Evolutionary conservation across 1,140 invertebrate genomes (phyloP).

Genomic region (Papilio polyxenes): DNA sequence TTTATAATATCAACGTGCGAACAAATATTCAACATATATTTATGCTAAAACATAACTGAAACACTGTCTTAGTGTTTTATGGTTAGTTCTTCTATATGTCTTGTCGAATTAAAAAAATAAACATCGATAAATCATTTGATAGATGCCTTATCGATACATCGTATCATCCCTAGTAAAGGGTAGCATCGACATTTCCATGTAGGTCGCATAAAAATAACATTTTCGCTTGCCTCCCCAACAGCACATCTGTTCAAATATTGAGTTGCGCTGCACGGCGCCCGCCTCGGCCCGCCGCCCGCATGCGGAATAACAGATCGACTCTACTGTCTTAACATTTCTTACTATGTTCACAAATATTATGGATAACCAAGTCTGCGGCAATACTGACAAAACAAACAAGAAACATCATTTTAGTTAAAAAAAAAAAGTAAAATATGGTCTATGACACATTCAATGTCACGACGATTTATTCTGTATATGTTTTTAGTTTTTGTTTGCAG

Average conservation of each 20-base stretch:
- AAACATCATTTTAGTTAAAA: background rate
- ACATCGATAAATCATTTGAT: constrained; percentile 11
- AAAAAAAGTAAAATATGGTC: background rate
- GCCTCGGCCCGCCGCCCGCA: constrained; percentile 41
- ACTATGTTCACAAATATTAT: constrained; percentile 16
- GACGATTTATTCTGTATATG: too few species aligned
- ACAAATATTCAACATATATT: too few species aligned
- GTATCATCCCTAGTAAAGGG: constrained; percentile 47
- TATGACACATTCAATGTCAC: too few species aligned
- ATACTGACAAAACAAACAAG: constrained; percentile 9
- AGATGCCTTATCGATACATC: constrained; percentile 37
- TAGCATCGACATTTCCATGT: constrained; percentile 63
- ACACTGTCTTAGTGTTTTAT: too few species aligned
- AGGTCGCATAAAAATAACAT: constrained; percentile 73
- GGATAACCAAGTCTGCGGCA: background rate
- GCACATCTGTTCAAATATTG: constrained; percentile 72
- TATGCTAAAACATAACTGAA: too few species aligned
- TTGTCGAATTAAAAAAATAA: background rate
- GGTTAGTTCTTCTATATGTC: too few species aligned
- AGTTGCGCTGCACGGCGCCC: constrained; percentile 51
- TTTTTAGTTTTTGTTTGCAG: too few species aligned
- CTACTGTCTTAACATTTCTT: constrained; percentile 31
- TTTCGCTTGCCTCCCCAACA: constrained; percentile 60
- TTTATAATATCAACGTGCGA: too few species aligned
- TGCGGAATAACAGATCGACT: constrained; percentile 49